These are phyloP conservation scores for Zophobas atratus DNA, from an alignment of 1,140 invertebrate species.

Conservation along the genomic window DNA sequence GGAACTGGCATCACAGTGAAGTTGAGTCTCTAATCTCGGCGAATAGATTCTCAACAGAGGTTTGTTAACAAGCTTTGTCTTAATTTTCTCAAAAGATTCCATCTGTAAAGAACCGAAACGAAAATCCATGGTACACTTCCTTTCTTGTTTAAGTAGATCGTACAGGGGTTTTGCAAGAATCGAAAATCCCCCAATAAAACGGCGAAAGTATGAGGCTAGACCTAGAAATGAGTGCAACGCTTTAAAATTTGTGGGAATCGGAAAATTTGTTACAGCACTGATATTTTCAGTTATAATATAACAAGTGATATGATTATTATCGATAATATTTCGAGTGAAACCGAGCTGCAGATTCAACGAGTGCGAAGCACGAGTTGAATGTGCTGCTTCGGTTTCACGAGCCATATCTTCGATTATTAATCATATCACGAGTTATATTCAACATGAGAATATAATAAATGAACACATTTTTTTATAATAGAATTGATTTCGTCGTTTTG, in stretches of 20 bases:
- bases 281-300: too few relatives aligned
- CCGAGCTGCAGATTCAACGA: too few relatives aligned
- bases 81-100: conserved; percentile 57
- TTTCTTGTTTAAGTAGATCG: conserved; percentile 57
- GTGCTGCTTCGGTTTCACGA: too few relatives aligned
- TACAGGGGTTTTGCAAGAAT: conserved; percentile 58
- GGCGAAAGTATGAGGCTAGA: conserved; percentile 54
- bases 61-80: conserved; percentile 4
- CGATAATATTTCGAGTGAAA: too few relatives aligned
- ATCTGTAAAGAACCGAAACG: conserved; percentile 52
- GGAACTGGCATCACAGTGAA: conserved; percentile 43
- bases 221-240: conserved; percentile 51
- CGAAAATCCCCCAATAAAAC: conserved; percentile 57
- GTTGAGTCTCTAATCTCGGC: conserved; percentile 28
- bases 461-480: too few relatives aligned
- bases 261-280: conserved; percentile 45
- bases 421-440: too few relatives aligned
- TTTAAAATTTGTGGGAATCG: conserved; percentile 44
- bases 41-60: conserved; percentile 50
- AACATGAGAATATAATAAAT: too few relatives aligned
- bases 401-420: too few relatives aligned
- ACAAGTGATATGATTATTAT: too few relatives aligned
- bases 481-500: too few relatives aligned
- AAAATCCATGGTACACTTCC: conserved; percentile 49
- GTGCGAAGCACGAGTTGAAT: too few relatives aligned